phyloP scores from a whole-genome alignment of 1,140 invertebrate species.

The Brachionus angularis region DNA sequence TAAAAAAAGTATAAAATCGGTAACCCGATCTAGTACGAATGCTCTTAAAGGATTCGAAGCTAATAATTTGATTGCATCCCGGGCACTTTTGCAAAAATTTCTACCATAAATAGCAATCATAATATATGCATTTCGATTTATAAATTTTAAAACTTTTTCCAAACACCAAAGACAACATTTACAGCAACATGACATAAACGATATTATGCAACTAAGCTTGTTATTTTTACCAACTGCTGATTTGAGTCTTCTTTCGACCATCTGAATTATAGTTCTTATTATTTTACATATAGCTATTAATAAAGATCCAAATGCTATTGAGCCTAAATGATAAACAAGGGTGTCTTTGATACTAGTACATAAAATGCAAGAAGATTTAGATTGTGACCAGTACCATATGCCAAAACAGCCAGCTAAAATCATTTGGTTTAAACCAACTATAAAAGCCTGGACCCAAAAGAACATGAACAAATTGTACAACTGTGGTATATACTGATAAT shows the following conservation, averaged over 20 bases:
- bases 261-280: slow-evolving; percentile 66
- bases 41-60: slow-evolving; percentile 79
- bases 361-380: slow-evolving; percentile 69
- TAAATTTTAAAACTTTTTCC: slow-evolving; percentile 41
- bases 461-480: slow-evolving; percentile 77
- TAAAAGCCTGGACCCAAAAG: slow-evolving; percentile 84
- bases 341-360: slow-evolving; percentile 28
- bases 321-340: slow-evolving; percentile 80
- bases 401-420: slow-evolving; percentile 64
- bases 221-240: slow-evolving; percentile 4
- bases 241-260: slow-evolving; percentile 27
- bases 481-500: slow-evolving; percentile 54
- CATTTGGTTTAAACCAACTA: slow-evolving; percentile 83
- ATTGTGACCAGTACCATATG: slow-evolving; percentile 39
- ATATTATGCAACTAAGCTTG: not conserved
- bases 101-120: slow-evolving; percentile 77
- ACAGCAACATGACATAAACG: slow-evolving; percentile 30
- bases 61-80: slow-evolving; percentile 79
- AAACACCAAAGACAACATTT: slow-evolving; percentile 43
- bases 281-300: slow-evolving; percentile 83
- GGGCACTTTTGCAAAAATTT: slow-evolving; percentile 81
- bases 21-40: slow-evolving; percentile 82
- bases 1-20: slow-evolving; percentile 83
- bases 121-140: slow-evolving; percentile 43
- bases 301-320: slow-evolving; percentile 85